Evolutionary conservation across 1,140 invertebrate genomes (phyloP).

Genomic region (Melanaphis sacchari): DNA sequence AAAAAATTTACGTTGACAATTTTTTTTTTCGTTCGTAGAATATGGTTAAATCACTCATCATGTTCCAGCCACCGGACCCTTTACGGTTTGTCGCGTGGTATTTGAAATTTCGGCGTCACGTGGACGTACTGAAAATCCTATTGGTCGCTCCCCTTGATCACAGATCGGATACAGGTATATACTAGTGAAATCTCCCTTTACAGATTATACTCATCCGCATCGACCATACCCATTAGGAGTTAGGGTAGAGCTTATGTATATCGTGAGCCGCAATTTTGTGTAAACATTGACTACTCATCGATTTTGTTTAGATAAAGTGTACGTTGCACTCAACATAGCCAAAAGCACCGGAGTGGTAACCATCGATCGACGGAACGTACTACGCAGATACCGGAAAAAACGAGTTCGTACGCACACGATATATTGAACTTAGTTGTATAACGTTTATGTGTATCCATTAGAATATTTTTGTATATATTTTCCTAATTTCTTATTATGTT

Average conservation of each 20-base stretch:
- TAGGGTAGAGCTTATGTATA: not conserved
- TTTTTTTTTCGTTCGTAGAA: not conserved
- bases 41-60: not conserved
- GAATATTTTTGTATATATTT: not conserved
- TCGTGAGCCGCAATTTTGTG: not conserved
- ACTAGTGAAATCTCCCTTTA: not conserved
- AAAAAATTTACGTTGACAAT: too few relatives aligned
- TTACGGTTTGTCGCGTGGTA: not conserved
- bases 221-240: not conserved
- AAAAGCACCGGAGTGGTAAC: conserved; percentile 42
- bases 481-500: not conserved
- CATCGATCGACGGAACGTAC: conserved; percentile 44
- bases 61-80: not conserved
- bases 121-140: conserved; percentile 32
- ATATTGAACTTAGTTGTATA: not conserved
- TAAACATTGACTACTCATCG: not conserved
- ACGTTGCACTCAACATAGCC: conserved; percentile 46
- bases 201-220: not conserved
- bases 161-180: not conserved
- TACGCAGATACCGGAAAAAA: not conserved
- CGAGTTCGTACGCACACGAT: not conserved
- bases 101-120: not conserved
- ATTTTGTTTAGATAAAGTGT: conserved; percentile 34
- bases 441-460: not conserved
- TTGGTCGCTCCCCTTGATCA: conserved; percentile 6